Percentiles rank a stretch among this genome's conserved stretches.
These are phyloP conservation scores for Channa argus DNA, from an alignment of 2,113 vertebrate species.

Conservation along the genomic window DNA sequence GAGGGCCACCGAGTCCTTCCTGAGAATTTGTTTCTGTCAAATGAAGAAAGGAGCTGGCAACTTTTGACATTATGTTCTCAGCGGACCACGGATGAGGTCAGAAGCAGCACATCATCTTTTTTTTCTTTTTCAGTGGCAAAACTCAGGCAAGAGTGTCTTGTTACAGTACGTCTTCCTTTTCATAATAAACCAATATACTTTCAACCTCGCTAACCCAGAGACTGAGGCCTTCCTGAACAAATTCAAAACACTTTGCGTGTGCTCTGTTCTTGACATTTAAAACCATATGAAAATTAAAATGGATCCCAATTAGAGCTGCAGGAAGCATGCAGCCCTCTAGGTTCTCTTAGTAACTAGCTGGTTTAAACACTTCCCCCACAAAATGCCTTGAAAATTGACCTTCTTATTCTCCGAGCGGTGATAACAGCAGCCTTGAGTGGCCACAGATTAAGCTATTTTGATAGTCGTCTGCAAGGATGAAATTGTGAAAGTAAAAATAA, in stretches of 20 bases:
- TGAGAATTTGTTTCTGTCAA: constrained; percentile 72
- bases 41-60: constrained; percentile 59
- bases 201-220: constrained; percentile 38
- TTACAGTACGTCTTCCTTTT: constrained; percentile 30
- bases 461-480: constrained; percentile 42
- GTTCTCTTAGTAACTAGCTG: constrained; percentile 58
- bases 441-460: constrained; percentile 63
- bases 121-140: background rate
- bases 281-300: constrained; percentile 73
- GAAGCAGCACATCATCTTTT: constrained; percentile 49
- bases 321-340: constrained; percentile 36
- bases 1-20: constrained; percentile 37
- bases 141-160: constrained; percentile 3
- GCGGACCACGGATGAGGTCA: constrained; percentile 61
- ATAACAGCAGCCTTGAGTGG: constrained; percentile 68
- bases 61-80: constrained; percentile 68
- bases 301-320: constrained; percentile 72
- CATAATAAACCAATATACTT: constrained; percentile 58
- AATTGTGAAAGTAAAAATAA: constrained; percentile 63
- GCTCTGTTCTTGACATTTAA: constrained; percentile 77
- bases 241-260: constrained; percentile 65
- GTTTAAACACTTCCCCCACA: constrained; percentile 39
- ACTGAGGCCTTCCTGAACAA: constrained; percentile 46
- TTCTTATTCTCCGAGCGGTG: constrained; percentile 43
- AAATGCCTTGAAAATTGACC: constrained; percentile 71